phyloP scores from a whole-genome alignment of 2,113 vertebrate species.

The Falcunculus frontatus region DNA sequence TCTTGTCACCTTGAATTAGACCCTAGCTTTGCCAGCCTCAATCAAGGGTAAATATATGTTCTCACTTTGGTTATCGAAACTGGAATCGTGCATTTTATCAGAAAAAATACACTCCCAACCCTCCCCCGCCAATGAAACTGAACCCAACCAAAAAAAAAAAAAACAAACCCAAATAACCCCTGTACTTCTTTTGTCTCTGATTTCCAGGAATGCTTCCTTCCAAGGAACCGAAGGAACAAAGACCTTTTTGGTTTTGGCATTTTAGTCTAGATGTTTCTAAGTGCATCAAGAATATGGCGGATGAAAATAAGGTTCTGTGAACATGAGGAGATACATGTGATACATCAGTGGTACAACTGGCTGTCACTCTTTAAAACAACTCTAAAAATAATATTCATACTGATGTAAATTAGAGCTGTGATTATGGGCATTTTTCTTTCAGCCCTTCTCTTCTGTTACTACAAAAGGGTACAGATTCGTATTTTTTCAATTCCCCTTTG shows the following conservation, averaged over 20 bases:
- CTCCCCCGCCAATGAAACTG: too few relatives aligned
- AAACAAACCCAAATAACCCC: too few relatives aligned
- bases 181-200: neutral
- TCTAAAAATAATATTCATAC: neutral
- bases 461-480: neutral
- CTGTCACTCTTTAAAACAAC: neutral
- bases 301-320: neutral
- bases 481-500: neutral
- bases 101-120: neutral
- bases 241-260: neutral
- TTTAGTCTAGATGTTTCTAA: neutral
- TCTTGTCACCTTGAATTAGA: neutral
- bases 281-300: neutral
- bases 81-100: neutral
- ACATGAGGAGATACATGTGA: neutral
- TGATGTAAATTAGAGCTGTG: neutral
- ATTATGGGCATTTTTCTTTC: neutral
- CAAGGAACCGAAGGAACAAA: neutral
- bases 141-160: too few relatives aligned
- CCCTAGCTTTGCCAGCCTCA: neutral
- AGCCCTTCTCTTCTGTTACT: neutral
- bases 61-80: neutral
- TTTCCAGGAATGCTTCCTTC: neutral
- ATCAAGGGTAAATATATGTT: neutral
- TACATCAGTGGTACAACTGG: neutral